Evolutionary conservation across 1,140 invertebrate genomes (phyloP).

Genomic region (Hormaphis cornu): DNA sequence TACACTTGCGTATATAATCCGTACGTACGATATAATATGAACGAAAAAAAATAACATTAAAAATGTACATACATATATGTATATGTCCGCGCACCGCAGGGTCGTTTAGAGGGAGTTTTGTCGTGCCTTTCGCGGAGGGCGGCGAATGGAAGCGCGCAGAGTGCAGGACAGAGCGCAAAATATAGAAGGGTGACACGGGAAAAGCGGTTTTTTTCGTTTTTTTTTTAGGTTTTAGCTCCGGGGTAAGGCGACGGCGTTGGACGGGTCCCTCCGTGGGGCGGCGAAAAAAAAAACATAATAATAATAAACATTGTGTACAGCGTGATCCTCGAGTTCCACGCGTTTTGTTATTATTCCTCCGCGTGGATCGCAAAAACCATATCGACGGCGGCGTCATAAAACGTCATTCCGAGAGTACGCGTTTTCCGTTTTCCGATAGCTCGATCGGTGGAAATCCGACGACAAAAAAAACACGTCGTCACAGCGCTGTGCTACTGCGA

Average conservation of each 20-base stretch:
- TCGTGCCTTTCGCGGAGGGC: not conserved
- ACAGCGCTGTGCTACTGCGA: too few species aligned
- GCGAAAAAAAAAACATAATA: not conserved
- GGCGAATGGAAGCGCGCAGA: not conserved
- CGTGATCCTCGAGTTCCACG: too few species aligned
- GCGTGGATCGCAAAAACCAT: too few species aligned
- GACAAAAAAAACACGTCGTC: too few species aligned
- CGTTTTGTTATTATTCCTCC: too few species aligned
- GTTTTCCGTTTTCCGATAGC: too few species aligned
- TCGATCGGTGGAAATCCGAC: too few species aligned
- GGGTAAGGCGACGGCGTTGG: not conserved
- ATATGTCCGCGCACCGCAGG: not conserved
- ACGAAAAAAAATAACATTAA: conserved; percentile 29
- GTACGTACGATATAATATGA: not conserved
- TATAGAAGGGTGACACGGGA: not conserved
- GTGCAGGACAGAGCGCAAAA: not conserved
- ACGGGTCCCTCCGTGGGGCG: not conserved
- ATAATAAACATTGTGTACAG: too few species aligned
- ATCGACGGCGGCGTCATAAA: too few species aligned
- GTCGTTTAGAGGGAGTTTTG: conserved; percentile 30
- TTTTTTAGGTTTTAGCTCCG: conserved; percentile 18
- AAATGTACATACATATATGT: too few species aligned
- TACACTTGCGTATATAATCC: not conserved
- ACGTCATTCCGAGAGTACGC: too few species aligned
- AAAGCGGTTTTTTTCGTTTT: conserved; percentile 6